Percentiles rank a stretch among this genome's conserved stretches.
phyloP scores from a whole-genome alignment of 2,113 vertebrate genomes.

The Dromaius novaehollandiae region DNA sequence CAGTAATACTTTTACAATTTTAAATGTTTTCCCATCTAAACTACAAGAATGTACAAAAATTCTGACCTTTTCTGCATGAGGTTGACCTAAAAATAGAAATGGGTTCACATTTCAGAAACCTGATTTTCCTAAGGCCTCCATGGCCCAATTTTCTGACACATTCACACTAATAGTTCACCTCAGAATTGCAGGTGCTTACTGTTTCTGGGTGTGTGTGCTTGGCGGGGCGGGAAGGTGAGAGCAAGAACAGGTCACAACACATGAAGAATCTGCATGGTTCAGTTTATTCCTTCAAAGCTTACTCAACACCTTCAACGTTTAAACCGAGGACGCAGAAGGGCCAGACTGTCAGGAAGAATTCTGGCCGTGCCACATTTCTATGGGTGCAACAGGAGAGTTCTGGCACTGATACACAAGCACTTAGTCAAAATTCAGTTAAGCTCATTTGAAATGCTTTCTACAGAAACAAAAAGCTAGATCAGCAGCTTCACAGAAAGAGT shows the following conservation, averaged over 20 bases:
- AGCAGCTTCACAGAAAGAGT: not conserved
- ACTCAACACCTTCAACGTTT: not conserved
- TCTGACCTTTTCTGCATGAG: not conserved
- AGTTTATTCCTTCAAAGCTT: not conserved
- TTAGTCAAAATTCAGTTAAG: slow-evolving; percentile 5
- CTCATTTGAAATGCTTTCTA: not conserved
- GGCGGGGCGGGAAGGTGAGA: rapidly evolving
- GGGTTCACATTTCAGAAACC: not conserved
- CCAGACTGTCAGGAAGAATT: not conserved
- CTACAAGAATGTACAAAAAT: not conserved
- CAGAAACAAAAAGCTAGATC: slow-evolving; percentile 26
- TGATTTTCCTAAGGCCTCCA: not conserved
- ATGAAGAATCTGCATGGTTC: not conserved
- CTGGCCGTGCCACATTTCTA: not conserved
- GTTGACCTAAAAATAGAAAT: not conserved
- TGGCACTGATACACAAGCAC: not conserved
- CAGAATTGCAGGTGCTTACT: not conserved
- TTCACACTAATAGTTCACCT: not conserved
- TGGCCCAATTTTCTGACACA: not conserved
- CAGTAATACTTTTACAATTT: not conserved
- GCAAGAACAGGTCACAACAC: not conserved
- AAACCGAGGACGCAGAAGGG: not conserved
- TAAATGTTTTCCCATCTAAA: slow-evolving; percentile 7
- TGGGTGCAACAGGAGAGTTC: not conserved
- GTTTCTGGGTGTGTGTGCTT: not conserved